These are phyloP conservation scores for Andricus curvator DNA, from an alignment of 2,888 invertebrate species.

Conservation along the genomic window DNA sequence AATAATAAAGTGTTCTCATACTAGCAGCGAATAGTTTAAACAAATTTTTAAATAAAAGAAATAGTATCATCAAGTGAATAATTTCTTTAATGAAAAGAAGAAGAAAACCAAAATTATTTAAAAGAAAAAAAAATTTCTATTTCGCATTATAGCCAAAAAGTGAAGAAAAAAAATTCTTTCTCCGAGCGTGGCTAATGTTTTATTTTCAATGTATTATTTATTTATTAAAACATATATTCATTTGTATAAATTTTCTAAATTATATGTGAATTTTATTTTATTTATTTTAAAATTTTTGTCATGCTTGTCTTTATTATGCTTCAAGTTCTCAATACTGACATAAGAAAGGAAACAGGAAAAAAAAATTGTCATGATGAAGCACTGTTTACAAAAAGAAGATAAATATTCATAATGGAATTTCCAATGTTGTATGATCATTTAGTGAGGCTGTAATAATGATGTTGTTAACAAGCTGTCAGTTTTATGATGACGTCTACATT, in stretches of 20 bases:
- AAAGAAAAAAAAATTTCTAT: no score
- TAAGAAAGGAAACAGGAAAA: not conserved
- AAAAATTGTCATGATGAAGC: not conserved
- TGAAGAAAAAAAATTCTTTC: no score
- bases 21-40: no score
- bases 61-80: no score
- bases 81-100: no score
- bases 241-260: not conserved
- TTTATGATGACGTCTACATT: not conserved
- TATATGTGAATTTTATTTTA: not conserved
- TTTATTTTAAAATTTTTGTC: not conserved
- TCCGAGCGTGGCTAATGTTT: no score
- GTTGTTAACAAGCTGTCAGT: not conserved
- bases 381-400: not conserved
- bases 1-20: no score
- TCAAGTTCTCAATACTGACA: not conserved
- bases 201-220: not conserved
- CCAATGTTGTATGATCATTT: not conserved
- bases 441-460: not conserved
- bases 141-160: no score
- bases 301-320: not conserved
- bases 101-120: no score
- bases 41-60: no score
- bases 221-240: no score
- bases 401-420: not conserved